Evolutionary conservation across 2,113 vertebrate species (phyloP), one percentile per base, ranked within the genome.

Genomic region (Aramus guarauna): DNA sequence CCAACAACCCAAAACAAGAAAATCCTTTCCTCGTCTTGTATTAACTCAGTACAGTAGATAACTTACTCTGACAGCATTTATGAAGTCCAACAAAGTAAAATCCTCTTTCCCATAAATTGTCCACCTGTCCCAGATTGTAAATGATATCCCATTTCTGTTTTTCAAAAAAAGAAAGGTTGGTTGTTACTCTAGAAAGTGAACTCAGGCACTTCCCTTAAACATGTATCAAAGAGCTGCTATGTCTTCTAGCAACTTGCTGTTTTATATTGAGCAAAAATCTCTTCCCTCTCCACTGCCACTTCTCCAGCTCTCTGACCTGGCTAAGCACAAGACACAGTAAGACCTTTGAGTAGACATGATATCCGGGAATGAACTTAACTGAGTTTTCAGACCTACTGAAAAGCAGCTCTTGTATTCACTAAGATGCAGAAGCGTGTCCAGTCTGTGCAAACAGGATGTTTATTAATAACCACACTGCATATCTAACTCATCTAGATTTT

Each of bases 51-150:
- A 71, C 27, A 79, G 50, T 11, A 82, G 53, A 53, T 22, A 60
- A 96, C 98, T 98, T 96, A 99, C 99, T 98, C 98, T 98, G 67
- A 99, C 99, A 86, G 99, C 99, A 89, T 98, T 99, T 88, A 99
- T 99, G 97, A 99, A 99, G 96, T 99, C 99, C 93, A 98, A 98
- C 19, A 99, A 98, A 36, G 99, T 99, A 95, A 99, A 99, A 98
- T 99, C 99, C 93, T 99, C 98, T 72, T 99, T 99, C 71, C 99
- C 99, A 90, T 98, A 98, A 96, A 99, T 94, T 48, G 98, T 99
- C 99, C 99, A 99, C 90, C 98, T 99, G 97, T 99, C 99, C 99
- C 99, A 99, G 97, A 99, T 99, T 68, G 99, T 99, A 98, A 99
- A 99, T 66, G 98, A 99, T 94, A 99, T 99, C 90, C 99, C 98